These are phyloP conservation scores for Sapayoa aenigma DNA, from an alignment of 2,113 vertebrate species.

Conservation along the genomic window DNA sequence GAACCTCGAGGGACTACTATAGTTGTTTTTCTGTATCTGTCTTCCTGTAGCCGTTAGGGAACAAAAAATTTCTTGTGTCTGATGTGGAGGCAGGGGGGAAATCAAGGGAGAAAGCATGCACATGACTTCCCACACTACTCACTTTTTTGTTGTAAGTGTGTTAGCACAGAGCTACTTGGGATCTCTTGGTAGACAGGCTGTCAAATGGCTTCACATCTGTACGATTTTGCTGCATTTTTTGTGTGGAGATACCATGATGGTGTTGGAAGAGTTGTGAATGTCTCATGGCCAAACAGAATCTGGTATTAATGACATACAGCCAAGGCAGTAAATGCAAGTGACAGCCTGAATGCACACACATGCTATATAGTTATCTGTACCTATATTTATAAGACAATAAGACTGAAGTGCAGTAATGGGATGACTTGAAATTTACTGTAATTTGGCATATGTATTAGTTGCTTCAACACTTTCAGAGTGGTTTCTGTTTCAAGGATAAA, in stretches of 20 bases:
- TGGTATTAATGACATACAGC: not conserved
- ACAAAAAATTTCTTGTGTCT: not conserved
- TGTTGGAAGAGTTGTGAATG: not conserved
- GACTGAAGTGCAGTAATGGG: not conserved
- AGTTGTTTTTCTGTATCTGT: not conserved
- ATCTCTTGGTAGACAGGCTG: not conserved
- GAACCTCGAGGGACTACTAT: too few species aligned
- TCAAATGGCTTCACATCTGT: not conserved
- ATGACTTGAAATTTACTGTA: not conserved
- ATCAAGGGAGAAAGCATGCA: not conserved
- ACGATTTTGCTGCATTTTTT: not conserved
- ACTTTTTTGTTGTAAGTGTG: not conserved
- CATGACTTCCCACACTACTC: fast-evolving
- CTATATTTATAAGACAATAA: not conserved
- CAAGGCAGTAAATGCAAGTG: not conserved
- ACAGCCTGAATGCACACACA: not conserved
- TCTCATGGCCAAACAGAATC: not conserved
- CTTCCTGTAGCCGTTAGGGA: not conserved
- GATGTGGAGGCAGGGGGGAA: not conserved
- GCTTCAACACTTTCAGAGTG: not conserved
- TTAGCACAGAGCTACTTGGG: not conserved
- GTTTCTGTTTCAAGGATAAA: not conserved
- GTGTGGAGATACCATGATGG: not conserved
- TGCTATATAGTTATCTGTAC: not conserved
- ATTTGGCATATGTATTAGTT: not conserved